Percentiles rank a stretch among this genome's conserved stretches.
Evolutionary conservation across 2,888 invertebrate genomes (phyloP).

Genomic region (Coelopa pilipes): DNA sequence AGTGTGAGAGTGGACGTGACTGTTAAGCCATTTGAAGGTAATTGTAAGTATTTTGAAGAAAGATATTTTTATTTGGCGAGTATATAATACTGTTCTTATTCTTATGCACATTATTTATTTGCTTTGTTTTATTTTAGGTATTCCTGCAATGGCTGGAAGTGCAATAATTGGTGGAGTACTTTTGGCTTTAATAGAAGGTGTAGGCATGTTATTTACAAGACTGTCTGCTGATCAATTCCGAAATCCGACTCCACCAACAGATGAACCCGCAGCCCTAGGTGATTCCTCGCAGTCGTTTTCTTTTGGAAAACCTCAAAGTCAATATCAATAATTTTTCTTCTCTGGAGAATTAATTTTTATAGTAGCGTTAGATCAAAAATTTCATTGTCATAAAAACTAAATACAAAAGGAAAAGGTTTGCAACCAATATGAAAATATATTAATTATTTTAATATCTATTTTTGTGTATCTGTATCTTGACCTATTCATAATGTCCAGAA

Average conservation of each 20-base stretch:
- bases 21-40: too few species aligned
- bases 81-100: too few species aligned
- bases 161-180: slow-evolving; percentile 96
- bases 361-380: neutral
- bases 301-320: slow-evolving; percentile 54
- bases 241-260: slow-evolving; percentile 80
- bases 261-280: slow-evolving; percentile 81
- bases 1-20: too few species aligned
- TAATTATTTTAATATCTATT: too few species aligned
- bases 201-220: slow-evolving; percentile 93
- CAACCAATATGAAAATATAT: too few species aligned
- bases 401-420: too few species aligned
- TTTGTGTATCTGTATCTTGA: too few species aligned
- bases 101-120: neutral
- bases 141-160: slow-evolving; percentile 92
- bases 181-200: slow-evolving; percentile 95
- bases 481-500: too few species aligned
- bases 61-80: too few species aligned
- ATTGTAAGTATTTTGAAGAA: too few species aligned
- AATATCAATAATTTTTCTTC: slow-evolving; percentile 59
- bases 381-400: too few species aligned
- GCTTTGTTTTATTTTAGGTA: slow-evolving; percentile 66
- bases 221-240: slow-evolving; percentile 93
- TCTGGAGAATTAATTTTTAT: too few species aligned
- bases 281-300: slow-evolving; percentile 68